Evolutionary conservation across 1,140 invertebrate genomes (phyloP).

Genomic region (Holcopasites calliopsidis): DNA sequence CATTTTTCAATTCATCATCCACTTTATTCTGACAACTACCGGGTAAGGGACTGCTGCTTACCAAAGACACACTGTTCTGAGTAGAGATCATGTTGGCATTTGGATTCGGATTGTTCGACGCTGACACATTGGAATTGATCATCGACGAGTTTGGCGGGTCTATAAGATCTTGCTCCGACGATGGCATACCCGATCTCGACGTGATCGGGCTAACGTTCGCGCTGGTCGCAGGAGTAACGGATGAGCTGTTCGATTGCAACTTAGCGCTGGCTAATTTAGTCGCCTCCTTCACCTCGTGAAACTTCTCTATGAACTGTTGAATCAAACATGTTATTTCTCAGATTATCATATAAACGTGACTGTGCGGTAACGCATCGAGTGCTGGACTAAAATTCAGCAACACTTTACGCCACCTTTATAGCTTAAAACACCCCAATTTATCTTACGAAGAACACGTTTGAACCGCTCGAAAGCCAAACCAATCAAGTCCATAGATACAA

Average conservation of each 20-base stretch:
- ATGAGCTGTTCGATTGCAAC: constrained; percentile 86
- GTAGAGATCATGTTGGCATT: constrained; percentile 77
- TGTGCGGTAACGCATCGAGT: constrained; percentile 8
- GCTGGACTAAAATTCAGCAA: no score
- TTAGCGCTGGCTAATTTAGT: constrained; percentile 86
- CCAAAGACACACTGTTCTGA: constrained; percentile 77
- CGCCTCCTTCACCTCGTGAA: constrained; percentile 98
- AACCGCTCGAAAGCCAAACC: no score
- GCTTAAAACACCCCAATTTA: no score
- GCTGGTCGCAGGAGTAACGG: constrained; percentile 89
- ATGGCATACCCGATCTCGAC: constrained; percentile 82
- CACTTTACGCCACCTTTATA: no score
- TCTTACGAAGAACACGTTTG: no score
- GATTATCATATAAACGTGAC: constrained; percentile 13
- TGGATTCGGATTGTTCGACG: constrained; percentile 76
- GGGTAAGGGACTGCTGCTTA: constrained; percentile 77
- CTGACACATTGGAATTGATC: constrained; percentile 77
- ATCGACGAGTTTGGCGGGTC: constrained; percentile 79
- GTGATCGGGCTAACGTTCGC: constrained; percentile 92
- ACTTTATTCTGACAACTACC: constrained; percentile 73
- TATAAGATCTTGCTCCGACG: constrained; percentile 77
- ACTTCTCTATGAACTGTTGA: constrained; percentile 97
- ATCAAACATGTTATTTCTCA: constrained; percentile 61
- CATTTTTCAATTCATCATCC: constrained; percentile 77
- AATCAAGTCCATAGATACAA: no score